Conservation (phyloP, 2,888 invertebrate genomes). For the Drosophila melanosoma region DNA sequence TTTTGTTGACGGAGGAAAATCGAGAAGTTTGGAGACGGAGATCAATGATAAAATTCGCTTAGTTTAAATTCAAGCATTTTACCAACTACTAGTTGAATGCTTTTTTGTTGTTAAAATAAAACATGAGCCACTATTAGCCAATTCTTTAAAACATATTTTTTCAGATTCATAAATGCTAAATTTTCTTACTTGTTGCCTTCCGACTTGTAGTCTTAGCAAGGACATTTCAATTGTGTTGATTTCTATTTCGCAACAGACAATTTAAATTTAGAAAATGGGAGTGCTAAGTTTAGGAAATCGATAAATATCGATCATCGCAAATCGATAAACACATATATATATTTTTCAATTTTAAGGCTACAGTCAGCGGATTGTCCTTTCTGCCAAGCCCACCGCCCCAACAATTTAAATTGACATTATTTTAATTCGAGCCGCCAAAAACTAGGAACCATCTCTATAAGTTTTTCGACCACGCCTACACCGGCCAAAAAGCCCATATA, state of each 20-base stretch:
- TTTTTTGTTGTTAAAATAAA: neutral
- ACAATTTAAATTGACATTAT: too few relatives aligned
- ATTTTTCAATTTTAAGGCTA: too few relatives aligned
- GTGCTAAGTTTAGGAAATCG: too few relatives aligned
- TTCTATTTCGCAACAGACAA: neutral
- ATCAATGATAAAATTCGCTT: slow-evolving; percentile 8
- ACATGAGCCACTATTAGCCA: neutral
- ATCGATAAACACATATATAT: too few relatives aligned
- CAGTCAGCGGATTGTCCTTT: too few relatives aligned
- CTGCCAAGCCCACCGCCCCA: too few relatives aligned
- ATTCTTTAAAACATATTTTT: neutral
- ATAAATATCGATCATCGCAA: too few relatives aligned
- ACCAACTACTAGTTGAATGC: neutral
- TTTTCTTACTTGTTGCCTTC: neutral
- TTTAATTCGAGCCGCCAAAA: too few relatives aligned
- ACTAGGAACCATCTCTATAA: too few relatives aligned
- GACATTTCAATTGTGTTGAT: neutral
- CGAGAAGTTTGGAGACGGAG: slow-evolving; percentile 16
- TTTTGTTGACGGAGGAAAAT: slow-evolving; percentile 13
- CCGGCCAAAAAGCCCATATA: too few relatives aligned
- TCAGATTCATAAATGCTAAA: neutral
- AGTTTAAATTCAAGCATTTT: neutral
- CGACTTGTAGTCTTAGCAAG: neutral
- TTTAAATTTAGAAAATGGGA: too few relatives aligned
- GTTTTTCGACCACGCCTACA: too few relatives aligned